phyloP scores from a whole-genome alignment of 1,140 invertebrate genomes.

The Littorina saxatilis region DNA sequence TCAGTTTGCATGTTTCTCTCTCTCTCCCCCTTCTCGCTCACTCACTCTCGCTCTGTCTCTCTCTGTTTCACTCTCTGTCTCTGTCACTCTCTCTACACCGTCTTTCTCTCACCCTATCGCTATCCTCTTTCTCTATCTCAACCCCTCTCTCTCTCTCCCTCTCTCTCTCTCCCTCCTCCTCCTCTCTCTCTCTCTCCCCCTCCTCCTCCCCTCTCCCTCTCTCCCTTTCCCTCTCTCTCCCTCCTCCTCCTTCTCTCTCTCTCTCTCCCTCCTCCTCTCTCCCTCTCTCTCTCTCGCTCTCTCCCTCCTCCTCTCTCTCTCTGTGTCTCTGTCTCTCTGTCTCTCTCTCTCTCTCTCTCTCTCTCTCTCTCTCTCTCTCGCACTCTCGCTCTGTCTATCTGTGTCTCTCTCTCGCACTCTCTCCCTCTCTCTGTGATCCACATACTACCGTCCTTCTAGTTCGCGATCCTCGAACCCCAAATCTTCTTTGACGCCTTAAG shows the following conservation, averaged over 20 bases:
- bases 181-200: not conserved
- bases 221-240: not conserved
- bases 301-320: not conserved
- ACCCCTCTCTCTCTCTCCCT: not conserved
- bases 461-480: too few species aligned
- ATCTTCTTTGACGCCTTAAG: too few species aligned
- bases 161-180: not conserved
- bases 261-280: not conserved
- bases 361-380: too few species aligned
- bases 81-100: not conserved
- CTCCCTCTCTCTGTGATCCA: too few species aligned
- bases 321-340: not conserved
- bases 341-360: too few species aligned
- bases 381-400: too few species aligned
- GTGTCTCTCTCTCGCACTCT: too few species aligned
- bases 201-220: not conserved
- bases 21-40: not conserved
- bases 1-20: not conserved
- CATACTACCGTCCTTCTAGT: too few species aligned
- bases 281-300: not conserved
- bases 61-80: not conserved
- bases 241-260: not conserved
- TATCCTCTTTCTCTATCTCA: not conserved
- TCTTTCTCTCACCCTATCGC: not conserved
- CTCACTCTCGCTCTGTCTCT: not conserved